Evolutionary conservation across 2,888 invertebrate species (phyloP).

Genomic region (Caenorhabditis plicata): DNA sequence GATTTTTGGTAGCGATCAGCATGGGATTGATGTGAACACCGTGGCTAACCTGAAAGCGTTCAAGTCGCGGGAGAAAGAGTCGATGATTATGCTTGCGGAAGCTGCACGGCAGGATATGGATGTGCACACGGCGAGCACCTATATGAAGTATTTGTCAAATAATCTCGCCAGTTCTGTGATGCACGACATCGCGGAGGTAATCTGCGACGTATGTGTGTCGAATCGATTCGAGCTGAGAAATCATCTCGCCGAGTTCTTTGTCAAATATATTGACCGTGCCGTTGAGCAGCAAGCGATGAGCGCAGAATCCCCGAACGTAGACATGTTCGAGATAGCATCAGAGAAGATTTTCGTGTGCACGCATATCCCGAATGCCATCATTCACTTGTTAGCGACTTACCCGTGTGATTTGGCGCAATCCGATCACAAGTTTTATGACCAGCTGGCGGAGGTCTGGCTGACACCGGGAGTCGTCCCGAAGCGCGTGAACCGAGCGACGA

Average conservation of each 20-base stretch:
- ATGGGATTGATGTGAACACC: conserved; percentile 12
- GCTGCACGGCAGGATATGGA: conserved; percentile 15
- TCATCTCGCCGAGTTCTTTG: conserved; percentile 17
- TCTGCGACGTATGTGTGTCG: conserved; percentile 4
- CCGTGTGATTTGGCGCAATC: neutral
- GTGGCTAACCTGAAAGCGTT: conserved; percentile 10
- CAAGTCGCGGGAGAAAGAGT: conserved; percentile 5
- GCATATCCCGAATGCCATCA: neutral
- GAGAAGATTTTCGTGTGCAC: neutral
- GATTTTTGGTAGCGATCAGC: no score
- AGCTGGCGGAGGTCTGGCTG: conserved; percentile 8
- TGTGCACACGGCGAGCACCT: conserved; percentile 4
- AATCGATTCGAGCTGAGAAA: conserved; percentile 3
- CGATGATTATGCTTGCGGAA: conserved; percentile 6
- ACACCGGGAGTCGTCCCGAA: conserved; percentile 12
- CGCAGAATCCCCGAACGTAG: neutral
- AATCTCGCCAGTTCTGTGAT: neutral
- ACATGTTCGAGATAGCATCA: no score
- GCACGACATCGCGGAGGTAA: conserved; percentile 11
- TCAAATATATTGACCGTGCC: conserved; percentile 18
- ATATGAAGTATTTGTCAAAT: conserved; percentile 19
- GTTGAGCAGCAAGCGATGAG: conserved; percentile 7
- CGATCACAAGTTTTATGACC: neutral
- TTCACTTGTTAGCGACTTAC: neutral
- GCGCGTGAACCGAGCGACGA: conserved; percentile 5